Evolutionary conservation across 2,113 vertebrate genomes (phyloP).

Genomic region (Todiramphus chloris): DNA sequence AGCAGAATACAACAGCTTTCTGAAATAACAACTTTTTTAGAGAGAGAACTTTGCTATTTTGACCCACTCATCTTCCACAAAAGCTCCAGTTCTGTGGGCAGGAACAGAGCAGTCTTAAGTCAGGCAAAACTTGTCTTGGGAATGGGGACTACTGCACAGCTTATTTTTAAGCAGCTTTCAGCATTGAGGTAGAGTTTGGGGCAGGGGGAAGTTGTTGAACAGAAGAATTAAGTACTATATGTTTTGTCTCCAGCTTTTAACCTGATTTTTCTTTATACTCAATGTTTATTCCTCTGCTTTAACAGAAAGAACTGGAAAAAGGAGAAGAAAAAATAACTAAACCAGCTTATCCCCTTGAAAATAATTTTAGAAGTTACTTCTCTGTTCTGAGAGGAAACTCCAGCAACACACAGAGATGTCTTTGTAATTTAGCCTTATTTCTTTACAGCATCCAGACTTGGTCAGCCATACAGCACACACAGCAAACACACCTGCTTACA

Average conservation of each 20-base stretch:
- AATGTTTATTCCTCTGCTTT: background rate
- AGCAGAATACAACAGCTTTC: background rate
- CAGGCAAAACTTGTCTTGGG: background rate
- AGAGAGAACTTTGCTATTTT: background rate
- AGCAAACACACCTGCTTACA: rapidly evolving
- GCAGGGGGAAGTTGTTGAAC: background rate
- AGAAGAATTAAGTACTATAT: background rate
- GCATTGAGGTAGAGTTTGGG: background rate
- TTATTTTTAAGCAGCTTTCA: background rate
- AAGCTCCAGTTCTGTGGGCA: background rate
- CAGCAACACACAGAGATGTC: background rate
- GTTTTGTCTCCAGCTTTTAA: background rate
- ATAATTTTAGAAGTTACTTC: background rate
- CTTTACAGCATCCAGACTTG: background rate
- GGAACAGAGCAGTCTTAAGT: background rate
- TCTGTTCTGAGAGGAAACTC: background rate
- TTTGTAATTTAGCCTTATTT: background rate
- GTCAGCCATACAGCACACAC: background rate
- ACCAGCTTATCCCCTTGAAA: background rate
- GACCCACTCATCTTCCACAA: background rate
- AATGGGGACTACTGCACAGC: background rate
- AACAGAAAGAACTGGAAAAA: background rate
- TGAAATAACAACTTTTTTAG: background rate
- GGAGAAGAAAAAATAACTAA: background rate
- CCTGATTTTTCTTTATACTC: background rate